Evolutionary conservation across 2,797 vertebrate species (phyloP).

Genomic region (Brotogeris chrysoptera): DNA sequence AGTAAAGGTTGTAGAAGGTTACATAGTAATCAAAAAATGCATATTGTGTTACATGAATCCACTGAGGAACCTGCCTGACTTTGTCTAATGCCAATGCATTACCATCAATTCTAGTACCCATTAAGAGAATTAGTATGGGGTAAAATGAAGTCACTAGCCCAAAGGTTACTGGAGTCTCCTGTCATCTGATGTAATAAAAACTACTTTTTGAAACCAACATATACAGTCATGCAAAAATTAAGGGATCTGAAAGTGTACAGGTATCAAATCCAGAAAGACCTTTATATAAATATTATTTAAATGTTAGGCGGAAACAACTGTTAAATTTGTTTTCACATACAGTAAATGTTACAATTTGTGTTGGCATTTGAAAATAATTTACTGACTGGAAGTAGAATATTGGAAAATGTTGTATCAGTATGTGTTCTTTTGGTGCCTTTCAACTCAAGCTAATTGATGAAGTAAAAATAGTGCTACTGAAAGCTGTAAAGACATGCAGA

Average conservation of each 20-base stretch:
- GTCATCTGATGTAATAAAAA: slow-evolving; percentile 51
- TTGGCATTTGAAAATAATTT: slow-evolving; percentile 42
- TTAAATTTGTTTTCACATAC: slow-evolving; percentile 24
- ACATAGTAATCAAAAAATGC: slow-evolving; percentile 74
- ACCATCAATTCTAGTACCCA: slow-evolving; percentile 69
- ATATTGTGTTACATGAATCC: slow-evolving; percentile 73
- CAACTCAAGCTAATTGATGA: slow-evolving; percentile 17
- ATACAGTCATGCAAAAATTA: neutral
- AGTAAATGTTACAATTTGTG: slow-evolving; percentile 28
- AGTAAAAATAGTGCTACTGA: slow-evolving; percentile 1
- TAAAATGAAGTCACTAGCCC: slow-evolving; percentile 53
- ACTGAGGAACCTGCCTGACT: slow-evolving; percentile 55
- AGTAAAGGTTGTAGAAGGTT: slow-evolving; percentile 75
- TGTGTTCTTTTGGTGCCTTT: neutral
- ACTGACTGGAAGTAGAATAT: slow-evolving; percentile 14
- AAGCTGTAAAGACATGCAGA: neutral
- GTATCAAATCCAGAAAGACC: neutral
- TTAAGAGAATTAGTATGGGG: slow-evolving; percentile 59
- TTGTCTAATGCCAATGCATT: slow-evolving; percentile 52
- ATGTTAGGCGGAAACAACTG: slow-evolving; percentile 18
- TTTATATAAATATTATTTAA: slow-evolving; percentile 43
- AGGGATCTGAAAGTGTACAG: neutral
- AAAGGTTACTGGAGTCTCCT: slow-evolving; percentile 43
- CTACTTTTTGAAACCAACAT: slow-evolving; percentile 18
- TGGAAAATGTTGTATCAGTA: slow-evolving; percentile 38